Evolutionary conservation across 30 jellyfish, hydroid and myxozoan species (phyloP), one percentile per base, ranked within the genome.

Genomic region (Nemopilema nomurai): DNA sequence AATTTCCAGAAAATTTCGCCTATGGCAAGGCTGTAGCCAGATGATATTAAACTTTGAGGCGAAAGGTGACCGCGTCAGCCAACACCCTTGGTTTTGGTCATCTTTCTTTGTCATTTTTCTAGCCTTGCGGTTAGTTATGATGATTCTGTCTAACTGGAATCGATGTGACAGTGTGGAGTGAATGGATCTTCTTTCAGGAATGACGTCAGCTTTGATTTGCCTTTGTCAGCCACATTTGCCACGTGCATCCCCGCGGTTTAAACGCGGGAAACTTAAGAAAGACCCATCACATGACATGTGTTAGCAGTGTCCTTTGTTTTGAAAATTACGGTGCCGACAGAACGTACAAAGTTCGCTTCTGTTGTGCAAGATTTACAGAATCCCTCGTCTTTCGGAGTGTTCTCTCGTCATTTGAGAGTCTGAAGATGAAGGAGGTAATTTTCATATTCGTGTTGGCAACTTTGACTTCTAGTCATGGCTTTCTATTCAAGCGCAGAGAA

Each of bases 401-500:
- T 6, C 6, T 41, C 57, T 41, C 57, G 13, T 6, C 13, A 41
- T 41, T 13, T 41, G 57, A 3, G 6, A 41, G 57, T 3, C 57
- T 41, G 57, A 41, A 41, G 13, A 41, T 41, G 57, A 41, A 41
- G 57, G 6, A 1, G 13, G 8, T n/a, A 6, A 62, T 50, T 22
- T 76, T 76, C 22, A 49, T 69, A 23, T 51, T 28, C 1, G 4
- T 69, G 7, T 0, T 69, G n/a, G 26, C 80, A 24, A 7, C n/a
- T 17, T 18, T 75, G 13, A 26, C 57, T 0, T 0, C 50, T 20
- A 24, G 52, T 30, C 25, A 69, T 1, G 73, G 85, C 7, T 85
- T 75, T 62, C 62, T 88, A 22, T 88, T 88, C 33, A 88, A 88
- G 49, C 84, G 91, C 51, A 70, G 91, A 41, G 49, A 74, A 41